Evolutionary conservation across 1,140 invertebrate species (phyloP), one percentile per base, ranked within the genome.

Genomic region (Ectropis grisescens): DNA sequence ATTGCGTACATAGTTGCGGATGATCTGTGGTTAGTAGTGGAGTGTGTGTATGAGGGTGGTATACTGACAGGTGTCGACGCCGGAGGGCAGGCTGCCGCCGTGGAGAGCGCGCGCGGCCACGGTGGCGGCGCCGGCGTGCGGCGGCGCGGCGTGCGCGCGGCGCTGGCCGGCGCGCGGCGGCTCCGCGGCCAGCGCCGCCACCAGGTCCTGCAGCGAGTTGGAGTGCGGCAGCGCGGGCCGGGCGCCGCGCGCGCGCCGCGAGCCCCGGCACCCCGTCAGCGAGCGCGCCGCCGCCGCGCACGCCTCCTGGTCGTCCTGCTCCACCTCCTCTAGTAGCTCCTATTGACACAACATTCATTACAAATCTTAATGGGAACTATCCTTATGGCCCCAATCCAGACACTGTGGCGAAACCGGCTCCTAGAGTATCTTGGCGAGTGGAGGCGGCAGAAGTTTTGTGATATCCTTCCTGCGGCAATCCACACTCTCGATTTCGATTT

Each of bases 71-170:
- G 74, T 82, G 44, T 83, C 79, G 16, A 83, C 81, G 41, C 78
- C 78, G 44, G 74, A 79, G 13, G 81, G 81, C 47, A 83, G 58
- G 26, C 76, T 81, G 49, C 81, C 79, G 39, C 81, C 81, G 43
- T 82, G 78, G 1, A 57, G 66, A 13, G 74, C 60, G 10, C 79
- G 55, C 30, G 74, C 62, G 4, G 78, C 81, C 10, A 82, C 78
- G 27, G 39, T 56, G 49, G 56, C 12, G n/a, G 37, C 39, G 19
- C 37, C 28, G 25, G 29, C 50, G 25, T 47, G 27, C 13, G 43
- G 49, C 28, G 52, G 55, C 12, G 33, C 40, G 11, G 41, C 25
- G 43, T 50, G 58, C 31, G 58, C 59, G 11, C 49, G 50, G 2
- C 50, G 50, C 2, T 57, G 57, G 10, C 62, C 49, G 30, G 62